These are phyloP conservation scores for Lasioglossum albipes DNA, from an alignment of 1,140 invertebrate species.

Conservation along the genomic window DNA sequence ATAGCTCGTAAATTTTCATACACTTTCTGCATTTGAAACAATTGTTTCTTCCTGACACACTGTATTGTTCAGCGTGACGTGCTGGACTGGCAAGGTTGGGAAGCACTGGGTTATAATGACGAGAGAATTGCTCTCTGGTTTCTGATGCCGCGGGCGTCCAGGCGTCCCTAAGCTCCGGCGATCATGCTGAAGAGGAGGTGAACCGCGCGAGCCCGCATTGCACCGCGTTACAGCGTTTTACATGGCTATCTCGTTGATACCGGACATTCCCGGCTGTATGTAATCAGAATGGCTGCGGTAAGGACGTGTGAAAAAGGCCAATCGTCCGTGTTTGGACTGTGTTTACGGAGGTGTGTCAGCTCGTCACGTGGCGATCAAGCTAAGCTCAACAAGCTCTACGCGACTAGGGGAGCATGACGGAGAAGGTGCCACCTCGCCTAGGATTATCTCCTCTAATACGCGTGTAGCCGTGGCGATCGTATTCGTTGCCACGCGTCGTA, in stretches of 20 bases:
- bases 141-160: constrained; percentile 73
- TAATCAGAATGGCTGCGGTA: constrained; percentile 13
- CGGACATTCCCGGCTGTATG: not conserved
- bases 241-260: not conserved
- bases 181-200: constrained; percentile 64
- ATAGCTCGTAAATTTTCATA: no score
- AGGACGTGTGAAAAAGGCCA: not conserved
- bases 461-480: not conserved
- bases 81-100: no score
- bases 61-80: no score
- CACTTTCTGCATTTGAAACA: no score
- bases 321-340: constrained; percentile 16
- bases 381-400: constrained; percentile 72
- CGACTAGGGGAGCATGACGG: constrained; percentile 68
- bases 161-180: constrained; percentile 68
- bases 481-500: not conserved
- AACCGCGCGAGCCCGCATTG: not conserved
- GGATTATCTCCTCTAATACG: constrained; percentile 73
- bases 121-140: constrained; percentile 48
- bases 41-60: no score
- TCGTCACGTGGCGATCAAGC: constrained; percentile 73
- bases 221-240: not conserved
- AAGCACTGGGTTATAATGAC: no score
- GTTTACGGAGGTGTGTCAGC: constrained; percentile 63
- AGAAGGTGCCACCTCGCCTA: constrained; percentile 64